Base-by-base conservation (phyloP, 2,797 vertebrate genomes). In the Pampus argenteus region DNA sequence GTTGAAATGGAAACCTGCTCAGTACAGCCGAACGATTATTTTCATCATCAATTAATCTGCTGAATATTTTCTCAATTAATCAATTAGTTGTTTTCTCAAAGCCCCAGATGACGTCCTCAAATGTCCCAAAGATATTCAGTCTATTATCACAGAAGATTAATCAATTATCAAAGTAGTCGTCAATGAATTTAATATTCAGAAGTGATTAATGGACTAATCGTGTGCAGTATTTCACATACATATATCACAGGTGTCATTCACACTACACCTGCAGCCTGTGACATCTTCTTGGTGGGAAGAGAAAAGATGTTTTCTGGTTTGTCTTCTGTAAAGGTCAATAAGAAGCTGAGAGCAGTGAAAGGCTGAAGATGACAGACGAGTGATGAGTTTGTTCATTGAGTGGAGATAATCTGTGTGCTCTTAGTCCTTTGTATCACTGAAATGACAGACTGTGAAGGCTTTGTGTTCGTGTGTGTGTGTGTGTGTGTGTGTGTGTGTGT, bases 311-410 rank as follows among this genome's bases (percentile, higher is more conserved):
- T 45, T 50, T 29, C 20, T 3, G 11, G 29, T 57, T 71, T 42
- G 2, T 17, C 26, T 47, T 7, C 52, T 51, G 55, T 58, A 49
- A 71, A 65, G 40, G 66, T 71, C 66, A 67, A 48, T 17, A 47
- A 26, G 47, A 45, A 36, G 26, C n/a, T 31, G 65, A 40, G 17
- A 14, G 40, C 15, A 34, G 52, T 1, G 28, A 64, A 55, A 65
- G 54, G 59, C 40, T 7, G 11, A 6, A 9, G 18, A 63, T 23
- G 75, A 67, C 51, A 50, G 56, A 66, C 48, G 9, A 57, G 36
- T 25, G 49, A 52, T 51, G 64, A 79, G 63, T 26, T 50, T 9
- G 20, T 70, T 80, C 60, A 20, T 54, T 58, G 22, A 10, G 42
- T 2, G 31, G n/a, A 57, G 38, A 48, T 45, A 6, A 71, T 55